phyloP scores from a whole-genome alignment of 2,113 vertebrate genomes.

The Nothoprocta pentlandii region DNA sequence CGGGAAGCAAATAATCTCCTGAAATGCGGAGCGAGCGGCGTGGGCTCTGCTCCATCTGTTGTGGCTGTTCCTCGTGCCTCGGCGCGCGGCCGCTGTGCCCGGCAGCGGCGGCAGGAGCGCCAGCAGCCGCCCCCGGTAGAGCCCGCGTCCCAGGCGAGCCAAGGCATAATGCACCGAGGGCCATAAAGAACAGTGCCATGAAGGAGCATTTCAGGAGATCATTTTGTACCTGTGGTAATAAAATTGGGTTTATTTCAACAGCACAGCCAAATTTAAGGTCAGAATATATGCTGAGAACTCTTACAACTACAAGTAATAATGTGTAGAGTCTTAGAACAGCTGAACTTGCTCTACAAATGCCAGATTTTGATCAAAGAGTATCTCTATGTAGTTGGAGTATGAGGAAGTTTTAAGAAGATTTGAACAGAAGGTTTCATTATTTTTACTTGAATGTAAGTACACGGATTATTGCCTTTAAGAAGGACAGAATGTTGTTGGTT shows the following conservation, averaged over 20 bases:
- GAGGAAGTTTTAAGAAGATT: background rate
- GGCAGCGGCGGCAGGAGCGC: background rate
- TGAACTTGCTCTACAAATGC: background rate
- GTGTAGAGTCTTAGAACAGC: background rate
- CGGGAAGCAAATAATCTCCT: background rate
- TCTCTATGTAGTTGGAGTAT: background rate
- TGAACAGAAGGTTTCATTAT: slow-evolving; percentile 5
- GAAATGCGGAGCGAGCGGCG: background rate
- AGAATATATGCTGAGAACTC: background rate
- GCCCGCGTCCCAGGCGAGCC: background rate
- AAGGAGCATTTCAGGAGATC: background rate
- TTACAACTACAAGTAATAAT: background rate
- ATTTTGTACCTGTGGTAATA: background rate
- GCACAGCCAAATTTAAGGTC: background rate
- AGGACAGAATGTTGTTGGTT: background rate
- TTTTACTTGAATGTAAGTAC: slow-evolving; percentile 24
- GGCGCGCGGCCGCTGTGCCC: accelerated
- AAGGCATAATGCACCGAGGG: background rate
- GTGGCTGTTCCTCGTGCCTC: accelerated
- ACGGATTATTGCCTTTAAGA: background rate
- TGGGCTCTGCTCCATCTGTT: accelerated
- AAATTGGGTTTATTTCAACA: background rate
- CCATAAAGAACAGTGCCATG: background rate
- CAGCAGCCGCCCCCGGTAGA: background rate
- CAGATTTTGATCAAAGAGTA: background rate